Conservation (phyloP, 2,797 vertebrate species). For the Onychomys leucogaster region DNA sequence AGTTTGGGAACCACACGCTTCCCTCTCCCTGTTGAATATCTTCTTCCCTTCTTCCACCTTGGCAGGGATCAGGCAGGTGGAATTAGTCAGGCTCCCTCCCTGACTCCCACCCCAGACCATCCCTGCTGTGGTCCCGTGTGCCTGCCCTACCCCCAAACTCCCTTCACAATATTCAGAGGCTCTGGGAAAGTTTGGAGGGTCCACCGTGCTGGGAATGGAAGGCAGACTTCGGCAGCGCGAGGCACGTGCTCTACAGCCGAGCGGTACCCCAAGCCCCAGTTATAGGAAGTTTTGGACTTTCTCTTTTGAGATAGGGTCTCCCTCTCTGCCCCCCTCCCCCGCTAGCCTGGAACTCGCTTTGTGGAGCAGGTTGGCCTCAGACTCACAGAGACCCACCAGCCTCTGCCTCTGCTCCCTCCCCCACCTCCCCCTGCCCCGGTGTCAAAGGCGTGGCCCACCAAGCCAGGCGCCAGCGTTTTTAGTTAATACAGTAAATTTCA, state of each 20-base stretch:
- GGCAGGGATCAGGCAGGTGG: background rate
- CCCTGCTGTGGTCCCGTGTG: background rate
- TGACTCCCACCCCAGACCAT: background rate
- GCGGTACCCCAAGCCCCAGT: background rate
- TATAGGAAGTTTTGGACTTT: background rate
- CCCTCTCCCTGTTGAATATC: background rate
- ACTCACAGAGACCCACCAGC: background rate
- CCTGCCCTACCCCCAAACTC: background rate
- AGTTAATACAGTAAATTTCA: background rate
- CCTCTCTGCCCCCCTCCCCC: background rate
- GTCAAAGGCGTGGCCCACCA: background rate
- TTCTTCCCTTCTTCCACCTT: background rate
- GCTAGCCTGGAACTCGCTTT: background rate
- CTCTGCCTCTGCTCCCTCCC: background rate
- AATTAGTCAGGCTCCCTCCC: no score
- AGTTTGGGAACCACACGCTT: background rate
- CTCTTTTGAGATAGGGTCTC: background rate
- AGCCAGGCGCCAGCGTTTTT: background rate
- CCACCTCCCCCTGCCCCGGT: no score
- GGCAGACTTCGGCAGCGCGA: background rate
- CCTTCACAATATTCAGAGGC: no score
- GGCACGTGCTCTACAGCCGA: no score
- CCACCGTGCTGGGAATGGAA: background rate
- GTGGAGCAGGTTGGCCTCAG: background rate
- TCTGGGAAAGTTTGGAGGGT: background rate